Evolutionary conservation across 2,113 vertebrate species (phyloP).

Genomic region (Callorhinus ursinus): DNA sequence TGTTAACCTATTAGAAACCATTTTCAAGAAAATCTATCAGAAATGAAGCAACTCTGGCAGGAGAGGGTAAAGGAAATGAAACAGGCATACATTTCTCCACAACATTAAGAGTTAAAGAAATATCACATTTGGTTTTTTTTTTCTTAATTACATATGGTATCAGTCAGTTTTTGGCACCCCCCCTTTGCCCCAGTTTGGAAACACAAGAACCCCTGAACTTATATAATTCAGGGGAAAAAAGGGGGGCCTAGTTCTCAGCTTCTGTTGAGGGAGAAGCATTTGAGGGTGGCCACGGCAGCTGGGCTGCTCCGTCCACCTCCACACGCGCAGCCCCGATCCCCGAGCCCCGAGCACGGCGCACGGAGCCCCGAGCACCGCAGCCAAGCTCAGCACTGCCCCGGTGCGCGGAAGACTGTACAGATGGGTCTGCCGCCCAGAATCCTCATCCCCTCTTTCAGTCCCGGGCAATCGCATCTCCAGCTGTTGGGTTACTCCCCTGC

Average conservation of each 20-base stretch:
- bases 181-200: neutral
- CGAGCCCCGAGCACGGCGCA: no score
- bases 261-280: neutral
- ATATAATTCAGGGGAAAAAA: neutral
- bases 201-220: neutral
- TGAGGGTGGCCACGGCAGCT: no score
- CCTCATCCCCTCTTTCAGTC: no score
- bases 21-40: neutral
- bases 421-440: neutral
- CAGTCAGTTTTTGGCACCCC: neutral
- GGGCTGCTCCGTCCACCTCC: accelerated
- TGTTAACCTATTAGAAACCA: neutral
- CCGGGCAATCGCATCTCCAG: neutral
- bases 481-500: neutral
- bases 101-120: neutral
- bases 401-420: neutral
- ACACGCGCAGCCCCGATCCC: accelerated
- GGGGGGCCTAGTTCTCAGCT: neutral
- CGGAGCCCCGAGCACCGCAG: neutral
- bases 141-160: neutral
- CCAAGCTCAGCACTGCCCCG: neutral
- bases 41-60: neutral
- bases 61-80: neutral
- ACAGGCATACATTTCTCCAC: neutral
- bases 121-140: neutral